phyloP scores from a whole-genome alignment of 2,797 vertebrate genomes.

The Parauchenoglanis punctatus region DNA sequence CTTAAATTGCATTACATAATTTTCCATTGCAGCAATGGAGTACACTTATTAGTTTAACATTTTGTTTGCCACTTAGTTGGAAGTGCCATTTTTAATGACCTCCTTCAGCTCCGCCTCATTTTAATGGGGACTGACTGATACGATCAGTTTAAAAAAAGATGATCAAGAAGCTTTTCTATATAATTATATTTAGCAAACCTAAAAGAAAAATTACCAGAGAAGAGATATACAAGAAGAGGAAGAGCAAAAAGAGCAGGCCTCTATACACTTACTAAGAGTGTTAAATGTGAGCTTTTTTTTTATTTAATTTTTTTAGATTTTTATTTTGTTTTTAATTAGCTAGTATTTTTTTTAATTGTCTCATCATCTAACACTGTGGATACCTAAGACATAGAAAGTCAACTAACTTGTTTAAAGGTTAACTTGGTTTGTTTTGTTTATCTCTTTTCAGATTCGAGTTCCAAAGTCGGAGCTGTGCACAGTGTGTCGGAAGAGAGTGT shows the following conservation, averaged over 20 bases:
- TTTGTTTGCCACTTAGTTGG: slow-evolving; percentile 14
- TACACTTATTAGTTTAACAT: slow-evolving; percentile 30
- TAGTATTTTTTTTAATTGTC: background rate
- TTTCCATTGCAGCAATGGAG: background rate
- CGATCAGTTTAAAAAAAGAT: background rate
- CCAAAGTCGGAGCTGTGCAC: slow-evolving; percentile 89
- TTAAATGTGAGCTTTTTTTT: background rate
- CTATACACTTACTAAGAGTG: background rate
- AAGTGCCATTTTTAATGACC: slow-evolving; percentile 2
- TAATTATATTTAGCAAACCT: background rate
- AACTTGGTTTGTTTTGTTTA: slow-evolving; percentile 44
- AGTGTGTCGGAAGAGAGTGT: slow-evolving; percentile 90
- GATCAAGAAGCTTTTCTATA: background rate
- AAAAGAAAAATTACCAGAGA: background rate
- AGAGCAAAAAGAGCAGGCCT: no score
- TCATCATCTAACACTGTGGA: background rate
- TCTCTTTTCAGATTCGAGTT: slow-evolving; percentile 81
- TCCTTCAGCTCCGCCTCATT: background rate
- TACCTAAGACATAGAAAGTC: slow-evolving; percentile 2
- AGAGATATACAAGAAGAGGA: background rate
- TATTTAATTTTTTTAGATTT: background rate
- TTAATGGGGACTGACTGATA: slow-evolving; percentile 2
- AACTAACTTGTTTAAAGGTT: background rate
- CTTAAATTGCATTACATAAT: slow-evolving; percentile 8
- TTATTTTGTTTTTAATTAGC: background rate